Evolutionary conservation across 1,140 invertebrate species (phyloP).

Genomic region (Lepidurus arcticus): DNA sequence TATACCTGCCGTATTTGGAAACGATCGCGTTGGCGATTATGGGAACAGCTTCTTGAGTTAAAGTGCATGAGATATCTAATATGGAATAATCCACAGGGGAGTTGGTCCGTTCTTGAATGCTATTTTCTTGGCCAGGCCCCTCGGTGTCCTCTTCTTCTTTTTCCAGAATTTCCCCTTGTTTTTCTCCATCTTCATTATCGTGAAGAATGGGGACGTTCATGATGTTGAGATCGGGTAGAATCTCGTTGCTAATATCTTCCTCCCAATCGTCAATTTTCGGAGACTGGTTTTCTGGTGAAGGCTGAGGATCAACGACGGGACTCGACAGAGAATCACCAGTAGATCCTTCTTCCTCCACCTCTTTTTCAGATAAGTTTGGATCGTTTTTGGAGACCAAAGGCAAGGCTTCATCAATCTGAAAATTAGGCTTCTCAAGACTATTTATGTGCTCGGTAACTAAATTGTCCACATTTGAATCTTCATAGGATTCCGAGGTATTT

Average conservation of each 20-base stretch:
- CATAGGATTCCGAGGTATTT: not conserved
- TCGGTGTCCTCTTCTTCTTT: slow-evolving; percentile 32
- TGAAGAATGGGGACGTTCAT: not conserved
- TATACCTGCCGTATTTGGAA: slow-evolving; percentile 34
- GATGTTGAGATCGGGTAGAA: not conserved
- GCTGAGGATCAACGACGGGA: not conserved
- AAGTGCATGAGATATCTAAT: slow-evolving; percentile 30
- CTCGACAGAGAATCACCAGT: not conserved
- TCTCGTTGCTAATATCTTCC: slow-evolving; percentile 11
- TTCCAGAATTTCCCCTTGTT: slow-evolving; percentile 25
- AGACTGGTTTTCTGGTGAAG: not conserved
- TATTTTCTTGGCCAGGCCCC: not conserved
- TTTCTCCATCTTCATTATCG: not conserved
- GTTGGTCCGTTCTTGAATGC: slow-evolving; percentile 11
- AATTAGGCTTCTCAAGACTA: not conserved
- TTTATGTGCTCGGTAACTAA: not conserved
- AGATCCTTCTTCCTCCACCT: not conserved
- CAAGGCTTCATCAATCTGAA: not conserved
- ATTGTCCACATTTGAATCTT: not conserved
- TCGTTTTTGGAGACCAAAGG: not conserved
- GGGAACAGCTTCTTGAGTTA: slow-evolving; percentile 22
- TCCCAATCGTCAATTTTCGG: not conserved
- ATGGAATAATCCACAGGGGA: slow-evolving; percentile 13
- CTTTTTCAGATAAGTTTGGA: not conserved
- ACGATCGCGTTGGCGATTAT: slow-evolving; percentile 30